Evolutionary conservation across 2,113 vertebrate genomes (phyloP).

Genomic region (Bungarus multicinctus): DNA sequence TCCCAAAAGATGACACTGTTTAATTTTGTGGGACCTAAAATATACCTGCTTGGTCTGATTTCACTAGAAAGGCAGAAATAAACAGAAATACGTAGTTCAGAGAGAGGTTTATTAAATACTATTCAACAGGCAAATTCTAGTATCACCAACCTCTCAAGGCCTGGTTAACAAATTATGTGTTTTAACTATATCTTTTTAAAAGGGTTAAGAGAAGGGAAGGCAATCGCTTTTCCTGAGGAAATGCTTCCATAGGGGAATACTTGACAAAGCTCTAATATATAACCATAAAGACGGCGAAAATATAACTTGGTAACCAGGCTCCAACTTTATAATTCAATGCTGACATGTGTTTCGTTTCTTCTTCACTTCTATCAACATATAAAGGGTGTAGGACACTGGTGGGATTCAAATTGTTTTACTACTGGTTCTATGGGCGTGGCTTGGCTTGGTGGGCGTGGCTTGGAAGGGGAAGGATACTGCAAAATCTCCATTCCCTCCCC

Average conservation of each 20-base stretch:
- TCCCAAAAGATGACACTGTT: background rate
- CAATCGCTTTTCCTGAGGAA: background rate
- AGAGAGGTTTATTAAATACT: background rate
- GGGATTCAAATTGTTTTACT: too few species aligned
- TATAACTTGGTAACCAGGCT: background rate
- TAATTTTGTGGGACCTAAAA: background rate
- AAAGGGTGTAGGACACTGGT: background rate
- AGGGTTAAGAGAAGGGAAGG: background rate
- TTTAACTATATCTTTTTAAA: background rate
- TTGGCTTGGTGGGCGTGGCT: too few species aligned
- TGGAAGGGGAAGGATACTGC: too few species aligned
- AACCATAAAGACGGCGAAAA: background rate
- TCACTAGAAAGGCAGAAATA: background rate
- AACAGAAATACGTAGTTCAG: background rate
- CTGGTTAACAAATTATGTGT: background rate
- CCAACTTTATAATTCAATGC: background rate
- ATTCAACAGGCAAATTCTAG: background rate
- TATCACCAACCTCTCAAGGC: background rate
- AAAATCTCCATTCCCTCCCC: too few species aligned
- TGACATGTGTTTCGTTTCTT: too few species aligned
- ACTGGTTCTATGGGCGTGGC: too few species aligned
- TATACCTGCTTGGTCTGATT: background rate
- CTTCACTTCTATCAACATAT: background rate
- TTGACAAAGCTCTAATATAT: background rate
- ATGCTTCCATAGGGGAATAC: background rate